Evolutionary conservation across 2,888 invertebrate species (phyloP).

Genomic region (Apodemia zela): DNA sequence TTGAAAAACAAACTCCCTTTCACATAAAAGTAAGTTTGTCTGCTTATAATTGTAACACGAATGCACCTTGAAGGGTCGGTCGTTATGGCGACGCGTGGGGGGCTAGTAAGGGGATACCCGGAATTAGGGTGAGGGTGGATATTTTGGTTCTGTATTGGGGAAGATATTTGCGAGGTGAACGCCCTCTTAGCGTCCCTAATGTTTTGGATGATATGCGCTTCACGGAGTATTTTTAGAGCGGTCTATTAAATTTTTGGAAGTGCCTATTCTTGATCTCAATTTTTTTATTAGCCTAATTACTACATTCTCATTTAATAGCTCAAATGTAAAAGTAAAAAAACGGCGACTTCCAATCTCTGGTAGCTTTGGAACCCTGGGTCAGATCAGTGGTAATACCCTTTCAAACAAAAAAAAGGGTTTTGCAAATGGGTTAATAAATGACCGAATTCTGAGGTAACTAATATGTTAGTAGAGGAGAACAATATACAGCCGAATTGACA

Average conservation of each 20-base stretch:
- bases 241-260: background rate
- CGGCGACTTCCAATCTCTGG: too few species aligned
- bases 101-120: slow-evolving; percentile 59
- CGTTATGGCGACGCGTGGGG: slow-evolving; percentile 56
- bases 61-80: slow-evolving; percentile 55
- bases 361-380: too few species aligned
- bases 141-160: slow-evolving; percentile 63
- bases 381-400: too few species aligned
- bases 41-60: slow-evolving; percentile 26
- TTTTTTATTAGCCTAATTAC: too few species aligned
- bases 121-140: slow-evolving; percentile 72
- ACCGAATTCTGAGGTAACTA: too few species aligned
- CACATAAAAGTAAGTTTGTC: slow-evolving; percentile 20
- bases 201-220: slow-evolving; percentile 3
- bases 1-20: background rate
- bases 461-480: too few species aligned
- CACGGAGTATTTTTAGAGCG: background rate
- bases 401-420: too few species aligned
- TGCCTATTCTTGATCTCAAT: too few species aligned
- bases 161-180: slow-evolving; percentile 72
- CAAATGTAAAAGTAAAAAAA: too few species aligned
- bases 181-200: slow-evolving; percentile 46
- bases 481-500: too few species aligned
- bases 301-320: too few species aligned
- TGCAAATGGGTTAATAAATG: too few species aligned